Evolutionary conservation across 2,888 invertebrate genomes (phyloP), one percentile per base, ranked within the genome.

Genomic region (Emmelina monodactyla): DNA sequence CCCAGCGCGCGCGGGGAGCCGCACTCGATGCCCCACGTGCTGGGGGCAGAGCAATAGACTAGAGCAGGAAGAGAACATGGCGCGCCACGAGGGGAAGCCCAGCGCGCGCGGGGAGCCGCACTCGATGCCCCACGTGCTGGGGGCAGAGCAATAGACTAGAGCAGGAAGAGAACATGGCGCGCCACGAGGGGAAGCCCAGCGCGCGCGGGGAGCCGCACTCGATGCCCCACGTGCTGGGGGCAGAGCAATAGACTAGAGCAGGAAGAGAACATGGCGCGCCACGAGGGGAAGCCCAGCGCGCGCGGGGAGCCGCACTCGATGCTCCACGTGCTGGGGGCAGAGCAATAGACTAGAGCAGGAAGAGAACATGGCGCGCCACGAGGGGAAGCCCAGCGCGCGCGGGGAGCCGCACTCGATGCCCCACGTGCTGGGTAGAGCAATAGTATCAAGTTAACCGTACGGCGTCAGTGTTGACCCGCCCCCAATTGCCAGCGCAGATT

Each of bases 351-450:
- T n/a, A n/a, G n/a, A n/a, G n/a, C n/a, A n/a, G n/a, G n/a, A n/a
- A n/a, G n/a, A n/a, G n/a, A n/a, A n/a, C n/a, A n/a, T n/a, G n/a
- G n/a, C n/a, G n/a, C 19, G 19, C 19, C 19, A n/a, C 19, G 19
- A 9, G 19, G 19, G 19, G 19, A 6, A 19, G 19, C 9, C 19
- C 5, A 6, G 19, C 5, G 19, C 19, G 19, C 9, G 19, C 5
- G 19, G 19, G 5, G 19, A 6, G 19, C 19, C 19, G 19, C 9
- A 19, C 9, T 19, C 19, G 5, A 19, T 19, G 19, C 19, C 19
- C 5, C 19, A 9, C 0, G 91, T 87, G 54, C 94, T 93, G 55
- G 1, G 19, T 6, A 9, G 19, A n/a, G n/a, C n/a, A n/a, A n/a
- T n/a, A n/a, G n/a, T n/a, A n/a, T n/a, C n/a, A n/a, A n/a, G n/a